A percentile compares a stretch with the other conserved stretches of the same genome.
phyloP scores from a whole-genome alignment of 37 sponge, comb jelly and placozoan genomes.

The Lycopodina hypogea region DNA sequence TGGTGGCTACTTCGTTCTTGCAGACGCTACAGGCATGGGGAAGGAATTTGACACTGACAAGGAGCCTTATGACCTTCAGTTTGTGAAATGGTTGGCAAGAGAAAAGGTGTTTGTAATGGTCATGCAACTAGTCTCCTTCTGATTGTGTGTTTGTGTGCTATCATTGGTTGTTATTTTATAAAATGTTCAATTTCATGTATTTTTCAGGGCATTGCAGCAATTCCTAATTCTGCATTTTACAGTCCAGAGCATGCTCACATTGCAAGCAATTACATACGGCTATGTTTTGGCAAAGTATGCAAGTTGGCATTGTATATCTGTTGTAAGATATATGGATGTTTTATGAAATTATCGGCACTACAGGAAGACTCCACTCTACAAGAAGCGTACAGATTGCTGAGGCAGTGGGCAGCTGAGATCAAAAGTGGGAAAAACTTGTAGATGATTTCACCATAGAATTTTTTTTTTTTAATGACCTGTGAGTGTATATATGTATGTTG shows the following conservation, averaged over 20 bases:
- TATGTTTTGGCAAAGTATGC: slow-evolving; percentile 79
- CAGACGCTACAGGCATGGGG: slow-evolving; percentile 73
- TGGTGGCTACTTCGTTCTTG: slow-evolving; percentile 94
- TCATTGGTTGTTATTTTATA: too few relatives aligned
- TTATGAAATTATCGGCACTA: background rate
- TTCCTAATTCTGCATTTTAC: slow-evolving; percentile 89
- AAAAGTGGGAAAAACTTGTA: slow-evolving; percentile 6
- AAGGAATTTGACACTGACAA: slow-evolving; percentile 31
- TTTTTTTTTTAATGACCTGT: background rate
- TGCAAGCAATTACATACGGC: slow-evolving; percentile 66
- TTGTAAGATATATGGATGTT: too few relatives aligned
- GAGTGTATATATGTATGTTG: background rate
- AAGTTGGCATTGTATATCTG: too few relatives aligned
- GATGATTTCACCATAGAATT: background rate
- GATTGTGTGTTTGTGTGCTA: too few relatives aligned
- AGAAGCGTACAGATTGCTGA: slow-evolving; percentile 38
- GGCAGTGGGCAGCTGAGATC: slow-evolving; percentile 47
- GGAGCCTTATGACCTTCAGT: slow-evolving; percentile 80
- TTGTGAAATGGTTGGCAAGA: slow-evolving; percentile 85
- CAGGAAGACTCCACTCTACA: slow-evolving; percentile 64
- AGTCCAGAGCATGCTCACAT: slow-evolving; percentile 68
- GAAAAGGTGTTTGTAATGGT: slow-evolving; percentile 63
- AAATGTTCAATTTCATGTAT: background rate
- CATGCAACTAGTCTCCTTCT: background rate
- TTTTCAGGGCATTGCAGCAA: slow-evolving; percentile 75